Evolutionary conservation across 2,113 vertebrate genomes (phyloP).

Genomic region (Megaceryle torquata): DNA sequence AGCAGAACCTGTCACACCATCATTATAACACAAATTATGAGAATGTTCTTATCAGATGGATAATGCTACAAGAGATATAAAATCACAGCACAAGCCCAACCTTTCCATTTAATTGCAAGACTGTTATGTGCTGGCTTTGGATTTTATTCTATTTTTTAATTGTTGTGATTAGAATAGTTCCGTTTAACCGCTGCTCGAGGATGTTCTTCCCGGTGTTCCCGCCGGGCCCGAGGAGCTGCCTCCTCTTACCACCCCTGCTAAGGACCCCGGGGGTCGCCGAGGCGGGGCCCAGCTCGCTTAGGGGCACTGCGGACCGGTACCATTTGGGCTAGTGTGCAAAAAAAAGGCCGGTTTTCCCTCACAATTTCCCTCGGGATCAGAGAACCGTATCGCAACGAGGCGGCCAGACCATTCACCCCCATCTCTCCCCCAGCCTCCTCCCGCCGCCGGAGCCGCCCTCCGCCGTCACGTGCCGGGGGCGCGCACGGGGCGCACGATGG

Average conservation of each 20-base stretch:
- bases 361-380: not conserved
- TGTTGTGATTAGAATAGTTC: not conserved
- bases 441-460: not conserved
- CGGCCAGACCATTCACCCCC: not conserved
- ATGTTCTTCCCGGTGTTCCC: too few species aligned
- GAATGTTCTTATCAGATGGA: not conserved
- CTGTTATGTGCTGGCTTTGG: too few species aligned
- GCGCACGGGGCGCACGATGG: constrained; percentile 55
- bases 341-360: not conserved
- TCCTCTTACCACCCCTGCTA: too few species aligned
- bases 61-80: not conserved
- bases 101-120: not conserved
- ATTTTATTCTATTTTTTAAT: not conserved
- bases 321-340: not conserved
- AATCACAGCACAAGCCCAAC: not conserved
- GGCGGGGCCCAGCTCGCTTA: too few species aligned
- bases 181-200: fast-evolving
- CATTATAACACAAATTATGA: not conserved
- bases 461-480: constrained; percentile 16
- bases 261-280: too few species aligned
- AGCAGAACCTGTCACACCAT: not conserved
- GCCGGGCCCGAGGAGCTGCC: not conserved
- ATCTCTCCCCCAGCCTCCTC: not conserved
- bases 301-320: too few species aligned
- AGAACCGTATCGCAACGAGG: too few species aligned